Percentiles rank a stretch among this genome's conserved stretches.
Evolutionary conservation across 1,140 invertebrate genomes (phyloP).

Genomic region (Oppia nitens): DNA sequence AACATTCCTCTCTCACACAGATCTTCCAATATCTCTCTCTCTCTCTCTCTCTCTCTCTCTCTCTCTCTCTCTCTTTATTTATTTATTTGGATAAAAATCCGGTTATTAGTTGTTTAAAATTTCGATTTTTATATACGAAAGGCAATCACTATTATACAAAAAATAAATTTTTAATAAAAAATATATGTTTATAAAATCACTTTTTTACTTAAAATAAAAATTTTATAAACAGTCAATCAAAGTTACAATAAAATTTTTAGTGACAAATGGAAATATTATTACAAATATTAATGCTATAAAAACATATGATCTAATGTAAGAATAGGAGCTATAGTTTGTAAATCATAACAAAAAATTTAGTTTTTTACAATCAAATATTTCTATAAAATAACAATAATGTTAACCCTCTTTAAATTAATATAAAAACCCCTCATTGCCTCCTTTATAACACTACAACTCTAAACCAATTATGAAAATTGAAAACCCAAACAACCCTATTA

Average conservation of each 20-base stretch:
- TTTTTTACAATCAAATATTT: neutral
- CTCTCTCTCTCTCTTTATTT: conserved; percentile 1
- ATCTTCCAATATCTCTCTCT: too few relatives aligned
- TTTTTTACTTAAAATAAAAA: neutral
- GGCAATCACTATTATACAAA: neutral
- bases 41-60: conserved; percentile 7
- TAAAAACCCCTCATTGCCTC: too few relatives aligned
- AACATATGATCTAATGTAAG: neutral
- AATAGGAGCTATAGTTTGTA: neutral
- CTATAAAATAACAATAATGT: neutral
- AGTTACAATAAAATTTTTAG: neutral
- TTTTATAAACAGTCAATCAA: neutral
- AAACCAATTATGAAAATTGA: too few relatives aligned
- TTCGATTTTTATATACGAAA: neutral
- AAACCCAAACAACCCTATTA: too few relatives aligned
- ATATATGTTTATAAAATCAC: neutral
- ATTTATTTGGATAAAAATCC: too few relatives aligned
- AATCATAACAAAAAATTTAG: neutral
- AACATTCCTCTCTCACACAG: too few relatives aligned
- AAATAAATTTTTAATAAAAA: neutral
- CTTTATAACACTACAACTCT: too few relatives aligned
- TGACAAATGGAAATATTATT: neutral
- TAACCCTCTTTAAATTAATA: too few relatives aligned
- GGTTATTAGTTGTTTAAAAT: too few relatives aligned
- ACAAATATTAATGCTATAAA: neutral